Evolutionary conservation across 53 echinoderm and acorn worm genomes (phyloP), one percentile per base, ranked within the genome.

Genomic region (Echinometra lucunter): DNA sequence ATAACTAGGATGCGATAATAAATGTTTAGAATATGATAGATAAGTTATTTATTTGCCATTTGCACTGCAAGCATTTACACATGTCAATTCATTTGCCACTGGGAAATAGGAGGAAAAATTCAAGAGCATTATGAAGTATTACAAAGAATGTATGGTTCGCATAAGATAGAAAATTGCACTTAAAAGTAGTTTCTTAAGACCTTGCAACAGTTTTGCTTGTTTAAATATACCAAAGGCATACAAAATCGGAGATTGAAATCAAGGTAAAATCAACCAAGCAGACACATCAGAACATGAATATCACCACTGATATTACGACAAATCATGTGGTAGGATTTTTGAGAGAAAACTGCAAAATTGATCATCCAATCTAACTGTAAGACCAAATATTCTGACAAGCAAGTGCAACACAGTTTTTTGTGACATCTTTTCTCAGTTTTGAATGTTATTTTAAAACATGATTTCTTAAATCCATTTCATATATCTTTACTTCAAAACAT

Each of bases 41-140:
- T 58, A 37, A 89, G 89, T 60, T 58, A 89, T 89, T 89, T 89
- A 58, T 89, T 89, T 89, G 89, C 89, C 89, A 63, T 58, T 89
- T 63, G 85, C 89, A 89, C 89, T 89, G 89, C 89, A 89, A 89
- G 38, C 89, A 89, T 89, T 88, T 89, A 60, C 60, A 89, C 89
- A n/a, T n/a, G n/a, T n/a, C n/a, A 89, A 58, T 60, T 89, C 89
- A 88, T 55, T 88, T 35, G 57, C 35, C 88, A 88, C 56, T 63
- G 89, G 63, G 60, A 60, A 89, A 17, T 27, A 85, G 85, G 28
- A 49, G 30, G 2, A 23, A 53, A 47, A 49, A 49, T 10, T 1
- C 85, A 85, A 49, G 28, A 85, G 49, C 34, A 49, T 47, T 85
- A 27, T 1, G 85, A 85, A 85, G 28, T 85, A 85, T 85, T 85